These are phyloP conservation scores for Drosophila incognita DNA, from an alignment of 2,888 invertebrate genomes.

Conservation along the genomic window DNA sequence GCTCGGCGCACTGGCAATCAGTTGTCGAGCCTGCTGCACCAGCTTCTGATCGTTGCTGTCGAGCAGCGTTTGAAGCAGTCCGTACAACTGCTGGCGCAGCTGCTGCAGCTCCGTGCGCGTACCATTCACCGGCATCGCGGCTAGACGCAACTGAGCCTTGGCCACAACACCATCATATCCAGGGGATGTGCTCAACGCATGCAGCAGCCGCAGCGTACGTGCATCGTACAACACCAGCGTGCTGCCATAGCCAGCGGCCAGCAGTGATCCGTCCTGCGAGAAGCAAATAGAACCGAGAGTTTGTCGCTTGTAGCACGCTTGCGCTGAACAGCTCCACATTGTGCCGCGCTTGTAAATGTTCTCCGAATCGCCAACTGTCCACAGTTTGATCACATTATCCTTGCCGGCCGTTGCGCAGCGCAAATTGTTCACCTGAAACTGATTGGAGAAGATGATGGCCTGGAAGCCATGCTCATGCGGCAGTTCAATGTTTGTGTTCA, in stretches of 20 bases:
- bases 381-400: slow-evolving; percentile 90
- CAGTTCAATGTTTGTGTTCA: slow-evolving; percentile 90
- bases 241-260: slow-evolving; percentile 89
- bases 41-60: slow-evolving; percentile 75
- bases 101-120: slow-evolving; percentile 64
- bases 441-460: slow-evolving; percentile 87
- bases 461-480: slow-evolving; percentile 89
- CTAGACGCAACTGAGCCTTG: slow-evolving; percentile 77
- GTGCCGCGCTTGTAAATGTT: slow-evolving; percentile 86
- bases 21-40: slow-evolving; percentile 64
- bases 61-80: slow-evolving; percentile 75
- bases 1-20: slow-evolving; percentile 33
- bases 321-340: slow-evolving; percentile 89
- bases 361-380: slow-evolving; percentile 87
- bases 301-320: slow-evolving; percentile 88
- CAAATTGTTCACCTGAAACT: slow-evolving; percentile 86
- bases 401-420: slow-evolving; percentile 88
- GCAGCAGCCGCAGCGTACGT: slow-evolving; percentile 87
- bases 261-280: slow-evolving; percentile 91
- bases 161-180: slow-evolving; percentile 80
- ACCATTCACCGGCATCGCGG: slow-evolving; percentile 64
- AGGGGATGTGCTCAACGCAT: slow-evolving; percentile 85
- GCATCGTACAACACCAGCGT: slow-evolving; percentile 90
- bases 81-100: slow-evolving; percentile 73
- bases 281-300: slow-evolving; percentile 88